Conservation (phyloP, 1,140 invertebrate species). For the roundworm (Caenorhabditis elegans) region DNA sequence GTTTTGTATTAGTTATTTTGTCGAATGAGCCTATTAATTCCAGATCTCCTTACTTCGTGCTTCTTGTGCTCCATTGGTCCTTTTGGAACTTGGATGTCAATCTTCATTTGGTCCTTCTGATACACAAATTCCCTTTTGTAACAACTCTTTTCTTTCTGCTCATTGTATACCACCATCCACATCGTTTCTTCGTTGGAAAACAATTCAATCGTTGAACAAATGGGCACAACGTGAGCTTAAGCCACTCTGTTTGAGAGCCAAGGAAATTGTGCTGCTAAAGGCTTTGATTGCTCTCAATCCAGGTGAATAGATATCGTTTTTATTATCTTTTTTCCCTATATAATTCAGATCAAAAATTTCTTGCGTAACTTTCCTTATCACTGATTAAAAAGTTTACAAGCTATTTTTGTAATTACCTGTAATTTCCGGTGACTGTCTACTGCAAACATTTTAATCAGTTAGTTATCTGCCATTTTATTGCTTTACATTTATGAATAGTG, state of each 20-base stretch:
- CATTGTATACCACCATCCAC: slow-evolving; percentile 3
- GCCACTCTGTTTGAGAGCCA: slow-evolving; percentile 44
- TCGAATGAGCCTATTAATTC: too few species aligned
- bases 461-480: slow-evolving; percentile 29
- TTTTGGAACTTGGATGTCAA: slow-evolving; percentile 56
- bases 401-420: too few species aligned
- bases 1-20: too few species aligned
- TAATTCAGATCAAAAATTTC: too few species aligned
- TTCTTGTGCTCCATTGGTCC: slow-evolving; percentile 53
- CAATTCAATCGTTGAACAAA: slow-evolving; percentile 49
- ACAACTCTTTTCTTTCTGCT: slow-evolving; percentile 11
- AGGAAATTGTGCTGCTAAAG: slow-evolving; percentile 54
- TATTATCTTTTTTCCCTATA: too few species aligned
- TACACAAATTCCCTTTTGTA: slow-evolving; percentile 50
- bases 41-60: slow-evolving; percentile 54
- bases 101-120: slow-evolving; percentile 49
- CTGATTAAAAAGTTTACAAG: too few species aligned
- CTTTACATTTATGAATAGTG: too few species aligned
- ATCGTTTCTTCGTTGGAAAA: slow-evolving; percentile 52
- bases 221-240: slow-evolving; percentile 46
- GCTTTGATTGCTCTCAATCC: slow-evolving; percentile 54
- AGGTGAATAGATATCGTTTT: slow-evolving; percentile 29
- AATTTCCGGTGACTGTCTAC: too few species aligned
- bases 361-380: too few species aligned
- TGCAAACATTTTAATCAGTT: slow-evolving; percentile 33